These are phyloP conservation scores for Cichlasoma orientale DNA, from an alignment of 2,797 vertebrate species.

Conservation along the genomic window DNA sequence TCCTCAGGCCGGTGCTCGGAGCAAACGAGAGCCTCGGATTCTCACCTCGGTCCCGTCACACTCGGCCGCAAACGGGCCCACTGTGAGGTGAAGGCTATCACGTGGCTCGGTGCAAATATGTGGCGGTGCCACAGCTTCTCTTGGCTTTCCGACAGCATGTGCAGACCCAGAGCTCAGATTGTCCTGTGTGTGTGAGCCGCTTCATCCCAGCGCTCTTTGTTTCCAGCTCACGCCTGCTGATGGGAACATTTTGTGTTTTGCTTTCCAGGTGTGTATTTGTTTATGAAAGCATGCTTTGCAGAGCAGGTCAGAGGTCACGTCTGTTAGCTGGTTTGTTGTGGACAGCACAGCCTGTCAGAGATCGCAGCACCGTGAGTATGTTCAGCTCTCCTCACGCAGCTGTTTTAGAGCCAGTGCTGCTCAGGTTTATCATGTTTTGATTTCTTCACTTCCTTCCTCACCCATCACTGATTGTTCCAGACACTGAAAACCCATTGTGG, in stretches of 20 bases:
- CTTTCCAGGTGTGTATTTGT: conserved; percentile 29
- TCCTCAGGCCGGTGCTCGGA: too few relatives aligned
- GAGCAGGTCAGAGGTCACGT: conserved; percentile 59
- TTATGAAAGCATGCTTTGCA: background rate
- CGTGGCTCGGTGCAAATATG: too few relatives aligned
- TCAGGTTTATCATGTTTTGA: background rate
- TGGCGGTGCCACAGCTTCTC: background rate
- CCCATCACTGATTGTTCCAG: rapidly evolving
- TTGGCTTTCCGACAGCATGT: background rate
- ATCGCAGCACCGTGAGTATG: background rate
- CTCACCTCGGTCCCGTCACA: too few relatives aligned
- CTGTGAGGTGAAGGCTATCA: too few relatives aligned
- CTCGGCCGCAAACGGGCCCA: too few relatives aligned
- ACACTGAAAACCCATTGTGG: background rate
- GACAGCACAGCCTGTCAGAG: background rate
- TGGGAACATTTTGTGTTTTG: conserved; percentile 28
- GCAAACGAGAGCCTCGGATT: too few relatives aligned
- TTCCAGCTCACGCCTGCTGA: conserved; percentile 29
- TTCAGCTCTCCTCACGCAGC: background rate
- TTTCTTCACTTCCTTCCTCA: background rate
- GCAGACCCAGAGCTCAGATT: too few relatives aligned
- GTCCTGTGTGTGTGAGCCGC: too few relatives aligned
- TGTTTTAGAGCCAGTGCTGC: too few relatives aligned
- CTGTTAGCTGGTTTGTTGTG: conserved; percentile 6
- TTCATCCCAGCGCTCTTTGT: conserved; percentile 3